These are phyloP conservation scores for Aspidiotus destructor DNA, from an alignment of 2,888 invertebrate species.

Conservation along the genomic window DNA sequence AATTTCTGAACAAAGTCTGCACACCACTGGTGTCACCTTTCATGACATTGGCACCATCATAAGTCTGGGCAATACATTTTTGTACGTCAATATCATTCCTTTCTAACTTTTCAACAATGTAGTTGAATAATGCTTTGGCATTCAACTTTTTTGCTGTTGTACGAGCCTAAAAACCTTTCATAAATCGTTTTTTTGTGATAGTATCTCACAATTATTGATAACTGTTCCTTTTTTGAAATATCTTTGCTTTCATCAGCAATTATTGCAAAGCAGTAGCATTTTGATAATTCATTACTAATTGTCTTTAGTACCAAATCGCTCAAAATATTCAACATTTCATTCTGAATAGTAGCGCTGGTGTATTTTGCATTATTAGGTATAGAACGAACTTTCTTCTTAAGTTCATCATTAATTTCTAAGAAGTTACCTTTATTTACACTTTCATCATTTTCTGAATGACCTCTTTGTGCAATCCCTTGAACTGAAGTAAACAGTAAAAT, in stretches of 20 bases:
- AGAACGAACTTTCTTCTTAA: not conserved
- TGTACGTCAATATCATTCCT: not conserved
- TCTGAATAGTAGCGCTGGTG: constrained; percentile 14
- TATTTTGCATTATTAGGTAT: constrained; percentile 17
- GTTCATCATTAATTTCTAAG: not conserved
- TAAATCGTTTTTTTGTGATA: constrained; percentile 15
- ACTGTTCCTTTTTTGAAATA: constrained; percentile 21
- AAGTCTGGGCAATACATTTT: constrained; percentile 15
- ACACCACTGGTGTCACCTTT: not conserved
- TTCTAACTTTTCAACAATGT: constrained; percentile 11
- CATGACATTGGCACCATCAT: constrained; percentile 11
- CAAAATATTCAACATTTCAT: constrained; percentile 21
- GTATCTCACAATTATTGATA: constrained; percentile 20
- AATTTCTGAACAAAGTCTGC: no score
- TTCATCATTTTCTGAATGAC: not conserved
- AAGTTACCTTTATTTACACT: not conserved
- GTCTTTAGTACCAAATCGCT: not conserved
- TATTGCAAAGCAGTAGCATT: constrained; percentile 8
- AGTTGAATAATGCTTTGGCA: constrained; percentile 9
- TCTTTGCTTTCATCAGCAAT: constrained; percentile 24
- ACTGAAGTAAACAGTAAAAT: not conserved
- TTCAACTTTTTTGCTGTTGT: constrained; percentile 2
- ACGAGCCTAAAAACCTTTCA: constrained; percentile 23
- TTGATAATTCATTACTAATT: constrained; percentile 17
- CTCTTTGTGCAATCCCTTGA: constrained; percentile 11